Evolutionary conservation across 2,888 invertebrate species (phyloP).

Genomic region (Theristus sp.): DNA sequence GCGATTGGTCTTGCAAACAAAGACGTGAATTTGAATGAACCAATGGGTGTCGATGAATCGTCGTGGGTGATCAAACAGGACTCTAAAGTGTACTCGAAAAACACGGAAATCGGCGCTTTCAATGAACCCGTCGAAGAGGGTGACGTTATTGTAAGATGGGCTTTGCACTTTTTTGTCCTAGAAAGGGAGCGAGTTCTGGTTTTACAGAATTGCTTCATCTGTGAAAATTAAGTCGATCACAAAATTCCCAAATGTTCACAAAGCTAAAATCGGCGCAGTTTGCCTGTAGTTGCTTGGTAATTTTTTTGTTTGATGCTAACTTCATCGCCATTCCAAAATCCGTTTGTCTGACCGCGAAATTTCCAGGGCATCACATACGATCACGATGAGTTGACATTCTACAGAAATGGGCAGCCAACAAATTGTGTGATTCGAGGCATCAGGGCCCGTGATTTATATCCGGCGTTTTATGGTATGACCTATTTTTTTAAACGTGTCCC

Average conservation of each 20-base stretch:
- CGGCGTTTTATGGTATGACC: neutral
- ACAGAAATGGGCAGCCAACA: constrained; percentile 67
- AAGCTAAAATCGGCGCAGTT: too few species aligned
- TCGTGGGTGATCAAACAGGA: constrained; percentile 86
- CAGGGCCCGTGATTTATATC: neutral
- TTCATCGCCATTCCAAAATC: too few species aligned
- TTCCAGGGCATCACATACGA: constrained; percentile 73
- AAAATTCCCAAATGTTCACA: too few species aligned
- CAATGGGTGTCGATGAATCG: constrained; percentile 65
- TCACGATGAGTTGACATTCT: constrained; percentile 85
- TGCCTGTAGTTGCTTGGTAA: too few species aligned
- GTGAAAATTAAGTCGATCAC: too few species aligned
- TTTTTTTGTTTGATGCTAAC: too few species aligned
- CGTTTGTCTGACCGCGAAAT: too few species aligned
- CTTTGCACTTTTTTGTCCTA: too few species aligned
- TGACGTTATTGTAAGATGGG: constrained; percentile 52
- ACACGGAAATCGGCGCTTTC: constrained; percentile 53
- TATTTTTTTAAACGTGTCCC: neutral
- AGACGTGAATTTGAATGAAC: constrained; percentile 63
- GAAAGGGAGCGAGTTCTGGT: too few species aligned
- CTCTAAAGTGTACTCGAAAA: constrained; percentile 63
- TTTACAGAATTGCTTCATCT: too few species aligned
- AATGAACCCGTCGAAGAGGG: constrained; percentile 57
- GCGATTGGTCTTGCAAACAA: constrained; percentile 78
- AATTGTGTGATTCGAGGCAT: constrained; percentile 59